These are phyloP conservation scores for Reinhardtius hippoglossoides DNA, from an alignment of 2,113 vertebrate species.

Conservation along the genomic window DNA sequence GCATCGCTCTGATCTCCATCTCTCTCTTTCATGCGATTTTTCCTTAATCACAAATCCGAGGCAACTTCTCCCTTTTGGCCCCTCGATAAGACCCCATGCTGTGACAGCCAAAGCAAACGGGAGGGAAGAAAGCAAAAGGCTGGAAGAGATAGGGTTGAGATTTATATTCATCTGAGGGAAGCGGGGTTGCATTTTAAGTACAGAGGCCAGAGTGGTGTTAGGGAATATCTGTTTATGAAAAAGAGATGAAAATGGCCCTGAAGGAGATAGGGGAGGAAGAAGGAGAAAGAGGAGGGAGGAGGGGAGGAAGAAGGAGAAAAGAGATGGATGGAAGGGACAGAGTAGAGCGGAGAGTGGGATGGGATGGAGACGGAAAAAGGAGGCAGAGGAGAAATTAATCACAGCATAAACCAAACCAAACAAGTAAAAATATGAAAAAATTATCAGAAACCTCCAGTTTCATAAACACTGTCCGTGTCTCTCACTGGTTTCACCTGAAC, in stretches of 20 bases:
- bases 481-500: not conserved
- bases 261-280: conserved; percentile 42
- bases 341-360: no score
- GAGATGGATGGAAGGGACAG: not conserved
- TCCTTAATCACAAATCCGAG: conserved; percentile 91
- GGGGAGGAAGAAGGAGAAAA: not conserved
- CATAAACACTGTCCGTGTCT: not conserved
- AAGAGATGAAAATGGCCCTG: conserved; percentile 81
- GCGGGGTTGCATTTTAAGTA: conserved; percentile 69
- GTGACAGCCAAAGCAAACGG: conserved; percentile 92
- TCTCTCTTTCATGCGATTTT: conserved; percentile 80
- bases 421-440: no score
- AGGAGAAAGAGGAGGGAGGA: not conserved
- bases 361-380: not conserved
- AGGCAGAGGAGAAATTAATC: no score
- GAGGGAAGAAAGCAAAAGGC: conserved; percentile 77
- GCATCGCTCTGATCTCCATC: conserved; percentile 93
- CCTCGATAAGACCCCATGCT: conserved; percentile 90
- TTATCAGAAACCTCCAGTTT: not conserved
- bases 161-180: conserved; percentile 89
- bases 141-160: conserved; percentile 93
- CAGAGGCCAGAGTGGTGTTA: conserved; percentile 54
- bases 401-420: not conserved
- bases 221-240: conserved; percentile 88
- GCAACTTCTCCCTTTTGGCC: conserved; percentile 94